Evolutionary conservation across 2,888 invertebrate species (phyloP), one percentile per base, ranked within the genome.

Genomic region (Frankliniella fusca): DNA sequence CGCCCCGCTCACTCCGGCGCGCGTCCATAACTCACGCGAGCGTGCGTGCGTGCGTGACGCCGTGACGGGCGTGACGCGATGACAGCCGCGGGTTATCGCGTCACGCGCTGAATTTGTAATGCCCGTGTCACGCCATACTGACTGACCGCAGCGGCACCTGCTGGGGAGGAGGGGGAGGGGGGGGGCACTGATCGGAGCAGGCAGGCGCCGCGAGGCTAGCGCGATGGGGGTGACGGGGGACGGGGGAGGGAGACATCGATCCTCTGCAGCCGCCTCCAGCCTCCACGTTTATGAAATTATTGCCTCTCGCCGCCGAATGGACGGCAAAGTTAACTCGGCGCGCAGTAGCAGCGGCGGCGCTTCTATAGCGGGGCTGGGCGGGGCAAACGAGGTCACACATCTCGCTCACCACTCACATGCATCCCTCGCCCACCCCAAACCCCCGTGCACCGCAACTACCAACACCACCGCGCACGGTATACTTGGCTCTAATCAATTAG

Each of bases 251-350:
- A 5, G 38, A 5, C 38, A 38, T 38, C 38, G 38, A 38, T 38
- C 38, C 38, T 5, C 38, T 5, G 38, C 38, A 38, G 38, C 38
- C 38, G 38, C 38, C 2, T 2, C 38, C 38, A n/a, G 38, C 38
- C 38, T 38, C 38, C 38, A 5, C 38, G 3, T 38, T 3, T 38
- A 38, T 38, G 38, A 38, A 38, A 38, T 38, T 38, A 38, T 38
- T 38, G 38, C 38, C 38, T 38, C 38, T 38, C 38, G 38, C 38
- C 38, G 38, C 38, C 5, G 38, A 38, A 38, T 38, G 3, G 61
- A 61, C 70, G 27, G 70, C 70, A 76, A 76, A 76, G 70, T 76
- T 76, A 76, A 76, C 27, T 76, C 70, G 70, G 0, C 70, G n/a
- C n/a, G n/a, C 38, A 38, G 38, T 38, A 38, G 38, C 38, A 38